These are phyloP conservation scores for Rynchops niger DNA, from an alignment of 2,113 vertebrate genomes.

Conservation along the genomic window DNA sequence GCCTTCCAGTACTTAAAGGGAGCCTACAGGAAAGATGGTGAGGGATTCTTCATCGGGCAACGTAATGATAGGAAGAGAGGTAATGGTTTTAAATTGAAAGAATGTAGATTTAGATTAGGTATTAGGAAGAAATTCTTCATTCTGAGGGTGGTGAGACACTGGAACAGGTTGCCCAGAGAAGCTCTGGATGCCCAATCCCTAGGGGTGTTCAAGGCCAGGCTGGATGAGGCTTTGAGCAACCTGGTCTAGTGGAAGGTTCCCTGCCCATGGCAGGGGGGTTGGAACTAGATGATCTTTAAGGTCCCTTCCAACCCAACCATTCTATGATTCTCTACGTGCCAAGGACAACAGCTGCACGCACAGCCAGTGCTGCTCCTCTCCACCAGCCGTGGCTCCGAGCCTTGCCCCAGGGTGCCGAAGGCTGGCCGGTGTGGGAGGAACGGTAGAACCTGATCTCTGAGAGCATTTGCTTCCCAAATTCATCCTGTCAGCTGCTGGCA, in stretches of 20 bases:
- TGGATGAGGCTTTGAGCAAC: neutral
- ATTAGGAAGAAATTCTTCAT: neutral
- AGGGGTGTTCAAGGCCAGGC: neutral
- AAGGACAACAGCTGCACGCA: neutral
- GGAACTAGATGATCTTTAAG: neutral
- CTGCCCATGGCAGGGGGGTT: neutral
- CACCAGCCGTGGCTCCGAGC: neutral
- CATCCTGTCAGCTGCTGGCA: neutral
- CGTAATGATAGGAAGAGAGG: too few relatives aligned
- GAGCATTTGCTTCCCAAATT: neutral
- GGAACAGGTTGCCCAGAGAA: neutral
- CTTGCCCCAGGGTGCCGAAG: neutral
- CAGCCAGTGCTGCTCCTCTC: neutral
- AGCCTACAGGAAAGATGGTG: neutral
- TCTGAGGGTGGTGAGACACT: neutral
- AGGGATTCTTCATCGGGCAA: neutral
- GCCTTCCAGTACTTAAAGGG: neutral
- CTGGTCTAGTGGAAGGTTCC: neutral
- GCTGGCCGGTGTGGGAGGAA: neutral
- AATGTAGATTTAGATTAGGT: neutral
- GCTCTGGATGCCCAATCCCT: neutral
- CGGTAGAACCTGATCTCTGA: neutral
- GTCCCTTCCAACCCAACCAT: neutral
- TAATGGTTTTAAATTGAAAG: neutral
- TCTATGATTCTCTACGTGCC: neutral